phyloP scores from a whole-genome alignment of 2,888 invertebrate genomes.

The Cephus nigrinus region DNA sequence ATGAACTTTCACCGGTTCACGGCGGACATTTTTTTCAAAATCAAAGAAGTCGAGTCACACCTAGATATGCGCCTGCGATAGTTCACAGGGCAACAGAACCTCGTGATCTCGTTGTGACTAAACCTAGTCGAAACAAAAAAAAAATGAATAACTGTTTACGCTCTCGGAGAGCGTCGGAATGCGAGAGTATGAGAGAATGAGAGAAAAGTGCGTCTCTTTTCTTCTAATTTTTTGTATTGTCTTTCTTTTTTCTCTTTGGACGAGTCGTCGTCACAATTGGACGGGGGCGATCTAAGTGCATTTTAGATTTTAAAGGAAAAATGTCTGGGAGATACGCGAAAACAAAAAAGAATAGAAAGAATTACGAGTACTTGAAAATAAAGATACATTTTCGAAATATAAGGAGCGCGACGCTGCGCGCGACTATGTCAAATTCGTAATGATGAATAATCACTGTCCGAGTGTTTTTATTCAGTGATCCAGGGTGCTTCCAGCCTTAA shows the following conservation, averaged over 20 bases:
- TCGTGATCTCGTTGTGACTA: slow-evolving; percentile 35
- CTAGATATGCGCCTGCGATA: slow-evolving; percentile 10
- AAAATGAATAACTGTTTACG: slow-evolving; percentile 23
- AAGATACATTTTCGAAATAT: background rate
- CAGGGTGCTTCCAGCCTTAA: slow-evolving; percentile 58
- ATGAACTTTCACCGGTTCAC: background rate
- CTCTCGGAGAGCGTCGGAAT: slow-evolving; percentile 14
- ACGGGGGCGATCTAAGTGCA: background rate
- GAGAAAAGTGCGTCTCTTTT: slow-evolving; percentile 2
- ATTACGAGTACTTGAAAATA: background rate
- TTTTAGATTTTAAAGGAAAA: background rate
- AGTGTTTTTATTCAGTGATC: slow-evolving; percentile 50
- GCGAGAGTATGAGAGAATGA: background rate
- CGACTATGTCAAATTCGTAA: background rate
- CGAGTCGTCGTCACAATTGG: background rate
- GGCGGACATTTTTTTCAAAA: slow-evolving; percentile 14
- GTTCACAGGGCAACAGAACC: slow-evolving; percentile 4
- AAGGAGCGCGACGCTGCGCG: background rate
- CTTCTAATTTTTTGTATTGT: background rate
- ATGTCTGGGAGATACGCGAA: background rate
- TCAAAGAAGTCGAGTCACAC: slow-evolving; percentile 25
- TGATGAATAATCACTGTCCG: background rate
- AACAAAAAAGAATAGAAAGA: background rate
- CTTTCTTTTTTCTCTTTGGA: background rate
- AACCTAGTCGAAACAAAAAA: slow-evolving; percentile 53